A percentile compares a stretch with the other conserved stretches of the same genome.
These are phyloP conservation scores for Atherix ibis DNA, from an alignment of 2,888 invertebrate species.

Conservation along the genomic window DNA sequence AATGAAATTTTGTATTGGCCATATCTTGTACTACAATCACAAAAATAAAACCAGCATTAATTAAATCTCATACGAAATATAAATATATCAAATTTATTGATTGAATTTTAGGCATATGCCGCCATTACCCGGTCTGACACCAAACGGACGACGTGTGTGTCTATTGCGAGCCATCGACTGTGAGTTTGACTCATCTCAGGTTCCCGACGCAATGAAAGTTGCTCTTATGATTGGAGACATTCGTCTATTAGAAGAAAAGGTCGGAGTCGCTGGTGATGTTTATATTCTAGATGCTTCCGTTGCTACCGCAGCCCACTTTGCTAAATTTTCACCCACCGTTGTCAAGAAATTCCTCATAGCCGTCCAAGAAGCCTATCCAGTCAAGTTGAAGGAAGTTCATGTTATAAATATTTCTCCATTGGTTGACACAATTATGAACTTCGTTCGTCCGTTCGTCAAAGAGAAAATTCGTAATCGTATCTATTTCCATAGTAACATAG, in stretches of 20 bases:
- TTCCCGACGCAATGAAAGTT: conserved; percentile 65
- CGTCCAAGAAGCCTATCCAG: conserved; percentile 78
- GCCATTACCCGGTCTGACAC: conserved; percentile 65
- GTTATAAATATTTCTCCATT: conserved; percentile 70
- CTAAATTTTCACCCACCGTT: conserved; percentile 66
- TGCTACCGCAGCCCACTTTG: conserved; percentile 64
- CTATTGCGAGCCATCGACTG: conserved; percentile 57
- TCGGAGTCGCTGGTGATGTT: conserved; percentile 72
- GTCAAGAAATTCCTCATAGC: conserved; percentile 76
- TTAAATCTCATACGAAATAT: neutral
- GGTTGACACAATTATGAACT: conserved; percentile 70
- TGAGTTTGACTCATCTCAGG: conserved; percentile 51
- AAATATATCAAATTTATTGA: conserved; percentile 2
- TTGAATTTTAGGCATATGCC: conserved; percentile 47
- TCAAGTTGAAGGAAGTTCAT: conserved; percentile 74
- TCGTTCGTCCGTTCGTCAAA: conserved; percentile 73
- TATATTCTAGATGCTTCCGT: conserved; percentile 66
- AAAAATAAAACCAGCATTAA: neutral
- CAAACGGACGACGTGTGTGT: conserved; percentile 61
- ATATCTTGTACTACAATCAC: too few relatives aligned
- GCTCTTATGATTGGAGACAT: conserved; percentile 75
- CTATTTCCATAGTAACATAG: conserved; percentile 57
- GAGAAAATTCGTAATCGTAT: conserved; percentile 75
- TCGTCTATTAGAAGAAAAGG: conserved; percentile 56
- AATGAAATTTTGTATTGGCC: neutral